Evolutionary conservation across 2,888 invertebrate species (phyloP).

Genomic region (Drosophila borborema): DNA sequence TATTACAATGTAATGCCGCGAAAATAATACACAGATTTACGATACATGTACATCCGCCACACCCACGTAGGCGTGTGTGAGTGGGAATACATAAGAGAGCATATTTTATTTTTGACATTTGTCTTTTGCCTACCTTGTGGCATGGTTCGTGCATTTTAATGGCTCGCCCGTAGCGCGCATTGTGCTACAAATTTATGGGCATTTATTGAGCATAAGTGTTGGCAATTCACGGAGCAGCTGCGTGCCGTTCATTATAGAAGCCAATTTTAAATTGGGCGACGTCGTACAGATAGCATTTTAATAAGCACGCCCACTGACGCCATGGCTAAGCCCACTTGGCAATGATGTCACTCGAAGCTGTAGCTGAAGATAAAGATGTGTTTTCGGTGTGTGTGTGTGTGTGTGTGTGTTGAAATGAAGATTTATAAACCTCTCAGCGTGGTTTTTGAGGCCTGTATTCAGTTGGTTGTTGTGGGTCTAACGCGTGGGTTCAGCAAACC

Average conservation of each 20-base stretch:
- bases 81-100: conserved; percentile 11
- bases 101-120: conserved; percentile 64
- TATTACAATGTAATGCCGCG: conserved; percentile 56
- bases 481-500: conserved; percentile 67
- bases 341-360: conserved; percentile 45
- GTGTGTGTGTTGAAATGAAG: conserved; percentile 61
- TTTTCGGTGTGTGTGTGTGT: conserved; percentile 19
- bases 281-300: conserved; percentile 63
- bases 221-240: conserved; percentile 68
- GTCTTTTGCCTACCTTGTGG: conserved; percentile 48
- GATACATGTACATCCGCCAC: conserved; percentile 7
- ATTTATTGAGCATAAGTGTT: conserved; percentile 73
- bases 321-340: conserved; percentile 18
- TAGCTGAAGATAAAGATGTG: conserved; percentile 21
- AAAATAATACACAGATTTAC: conserved; percentile 66
- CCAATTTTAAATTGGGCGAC: conserved; percentile 50
- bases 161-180: conserved; percentile 31
- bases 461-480: neutral
- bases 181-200: conserved; percentile 53
- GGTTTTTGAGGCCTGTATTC: conserved; percentile 25
- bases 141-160: conserved; percentile 59
- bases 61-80: neutral
- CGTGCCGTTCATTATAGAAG: conserved; percentile 40
- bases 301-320: conserved; percentile 50
- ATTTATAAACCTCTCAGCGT: conserved; percentile 68